A percentile compares a stretch with the other conserved stretches of the same genome.
These are phyloP conservation scores for Prochilodus magdalenae DNA, from an alignment of 2,113 vertebrate species.

Conservation along the genomic window DNA sequence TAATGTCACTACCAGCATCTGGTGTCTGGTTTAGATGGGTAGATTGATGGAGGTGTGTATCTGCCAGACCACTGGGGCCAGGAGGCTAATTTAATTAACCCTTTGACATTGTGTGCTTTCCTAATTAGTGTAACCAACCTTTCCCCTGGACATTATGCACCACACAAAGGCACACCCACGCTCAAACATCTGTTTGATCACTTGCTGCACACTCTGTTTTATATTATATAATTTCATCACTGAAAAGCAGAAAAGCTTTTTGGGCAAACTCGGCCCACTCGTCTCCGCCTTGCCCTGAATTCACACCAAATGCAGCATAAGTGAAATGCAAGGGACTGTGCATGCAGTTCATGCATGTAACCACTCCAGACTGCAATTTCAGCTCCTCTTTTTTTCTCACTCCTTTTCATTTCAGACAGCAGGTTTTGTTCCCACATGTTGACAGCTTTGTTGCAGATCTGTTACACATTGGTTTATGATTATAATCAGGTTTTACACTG, in stretches of 20 bases:
- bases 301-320: not conserved
- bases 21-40: not conserved
- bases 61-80: not conserved
- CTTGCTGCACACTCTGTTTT: not conserved
- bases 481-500: too few relatives aligned
- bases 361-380: too few relatives aligned
- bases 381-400: too few relatives aligned
- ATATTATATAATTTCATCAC: constrained; percentile 16
- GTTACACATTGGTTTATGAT: too few relatives aligned
- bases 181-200: constrained; percentile 26
- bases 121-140: constrained; percentile 28
- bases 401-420: too few relatives aligned
- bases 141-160: not conserved
- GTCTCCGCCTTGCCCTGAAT: constrained; percentile 17
- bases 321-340: too few relatives aligned
- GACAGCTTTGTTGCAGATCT: too few relatives aligned
- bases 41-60: too few relatives aligned
- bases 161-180: not conserved
- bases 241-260: not conserved
- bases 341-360: too few relatives aligned
- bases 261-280: not conserved
- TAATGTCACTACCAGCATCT: not conserved
- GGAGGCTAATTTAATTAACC: constrained; percentile 15
- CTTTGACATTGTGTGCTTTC: not conserved
- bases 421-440: too few relatives aligned